Conservation (phyloP, 2,888 invertebrate species). For the Byasa hedistus region DNA sequence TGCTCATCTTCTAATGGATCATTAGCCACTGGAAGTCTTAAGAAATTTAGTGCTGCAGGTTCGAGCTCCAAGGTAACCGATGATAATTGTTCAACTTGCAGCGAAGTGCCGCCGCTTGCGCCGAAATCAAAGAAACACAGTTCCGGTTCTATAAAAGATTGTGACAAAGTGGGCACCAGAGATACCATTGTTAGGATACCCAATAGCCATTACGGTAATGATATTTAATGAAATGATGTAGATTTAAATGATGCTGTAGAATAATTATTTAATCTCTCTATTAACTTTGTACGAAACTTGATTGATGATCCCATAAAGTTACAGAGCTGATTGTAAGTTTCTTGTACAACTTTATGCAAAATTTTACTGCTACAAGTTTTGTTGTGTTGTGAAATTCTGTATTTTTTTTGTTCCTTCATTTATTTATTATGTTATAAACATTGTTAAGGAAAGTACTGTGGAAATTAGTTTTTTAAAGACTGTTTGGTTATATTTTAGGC, state of each 20-base stretch:
- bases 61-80: conserved; percentile 60
- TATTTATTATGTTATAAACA: not conserved
- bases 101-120: conserved; percentile 67
- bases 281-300: not conserved
- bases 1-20: conserved; percentile 74
- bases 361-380: not conserved
- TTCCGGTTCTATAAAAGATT: conserved; percentile 69
- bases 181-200: conserved; percentile 74
- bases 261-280: conserved; percentile 9
- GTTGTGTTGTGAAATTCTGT: not conserved
- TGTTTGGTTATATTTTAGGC: not conserved
- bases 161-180: conserved; percentile 62
- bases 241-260: not conserved
- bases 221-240: conserved; percentile 41
- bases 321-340: not conserved
- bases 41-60: conserved; percentile 62
- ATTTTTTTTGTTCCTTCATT: not conserved
- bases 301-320: not conserved
- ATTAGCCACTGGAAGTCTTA: conserved; percentile 65
- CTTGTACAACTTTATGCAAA: not conserved
- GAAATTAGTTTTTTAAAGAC: not conserved
- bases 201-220: conserved; percentile 65
- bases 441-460: not conserved
- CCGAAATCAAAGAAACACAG: conserved; percentile 72
- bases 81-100: conserved; percentile 66